phyloP scores from a whole-genome alignment of 2,113 vertebrate genomes.

The Brachypodius melanocephalos region DNA sequence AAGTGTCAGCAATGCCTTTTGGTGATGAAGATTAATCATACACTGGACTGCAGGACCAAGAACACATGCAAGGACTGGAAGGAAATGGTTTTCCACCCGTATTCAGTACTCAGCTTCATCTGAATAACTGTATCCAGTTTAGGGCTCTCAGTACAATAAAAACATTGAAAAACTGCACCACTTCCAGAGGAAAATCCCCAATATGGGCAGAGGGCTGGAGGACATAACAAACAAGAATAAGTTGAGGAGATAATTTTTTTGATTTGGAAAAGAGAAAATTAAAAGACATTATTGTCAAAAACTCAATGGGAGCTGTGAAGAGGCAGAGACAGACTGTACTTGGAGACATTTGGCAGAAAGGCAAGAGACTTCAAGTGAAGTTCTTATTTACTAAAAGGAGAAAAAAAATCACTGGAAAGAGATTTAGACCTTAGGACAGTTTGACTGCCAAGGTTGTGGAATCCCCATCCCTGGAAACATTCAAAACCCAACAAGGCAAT shows the following conservation, averaged over 20 bases:
- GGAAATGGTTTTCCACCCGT: neutral
- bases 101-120: neutral
- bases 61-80: neutral
- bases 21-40: neutral
- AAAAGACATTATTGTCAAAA: neutral
- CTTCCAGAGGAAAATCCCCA: neutral
- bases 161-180: neutral
- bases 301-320: neutral
- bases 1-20: neutral
- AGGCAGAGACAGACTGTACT: neutral
- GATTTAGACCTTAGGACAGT: neutral
- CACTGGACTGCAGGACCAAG: neutral
- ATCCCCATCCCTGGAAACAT: neutral
- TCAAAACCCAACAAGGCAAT: neutral
- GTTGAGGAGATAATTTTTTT: neutral
- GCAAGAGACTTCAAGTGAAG: neutral
- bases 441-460: neutral
- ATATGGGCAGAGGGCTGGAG: neutral
- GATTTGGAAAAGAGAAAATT: neutral
- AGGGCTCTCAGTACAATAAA: neutral
- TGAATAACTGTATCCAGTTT: neutral
- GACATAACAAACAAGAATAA: neutral
- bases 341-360: neutral
- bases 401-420: rapidly evolving
- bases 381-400: neutral